Evolutionary conservation across 30 jellyfish, hydroid and myxozoan genomes (phyloP), one percentile per base, ranked within the genome.

Genomic region (Pseudorhiza aurosa): DNA sequence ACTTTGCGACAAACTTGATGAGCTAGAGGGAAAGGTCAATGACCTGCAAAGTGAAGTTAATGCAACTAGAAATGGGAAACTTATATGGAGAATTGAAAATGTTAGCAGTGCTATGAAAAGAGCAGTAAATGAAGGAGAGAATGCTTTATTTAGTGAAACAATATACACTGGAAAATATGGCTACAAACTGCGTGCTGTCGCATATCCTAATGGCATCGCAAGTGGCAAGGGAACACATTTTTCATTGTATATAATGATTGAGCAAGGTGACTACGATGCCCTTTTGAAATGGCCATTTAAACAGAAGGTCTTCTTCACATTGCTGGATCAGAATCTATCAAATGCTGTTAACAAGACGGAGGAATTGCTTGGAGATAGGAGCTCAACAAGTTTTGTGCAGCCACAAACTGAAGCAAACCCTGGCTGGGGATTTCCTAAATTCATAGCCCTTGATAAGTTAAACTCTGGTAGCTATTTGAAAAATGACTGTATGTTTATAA

Each of bases 351-450:
- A 69, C 62, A 70, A 65, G 56, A 69, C 68, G 9, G 97, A 79
- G 62, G 87, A 73, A 33, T 44, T 88, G 45, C 80, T 73, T 30
- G 90, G 95, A 0, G 97, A 88, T 47, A 44, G 95, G 44, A 69
- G 49, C 49, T 88, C 97, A 7, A 40, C 89, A 19, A 79, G 97
- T 57, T 88, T 88, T 42, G 65, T 26, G 8, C 32, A 88, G 21
- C 97, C 97, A 10, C 36, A 51, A 59, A 42, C 29, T 29, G 95
- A 88, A 4, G 44, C 81, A 7, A 88, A 88, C 77, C 97, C 97
- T 21, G 97, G 97, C 18, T 88, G 97, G 97, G 97, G 97, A 8
- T 88, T 88, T 56, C 97, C 97, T 11, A 70, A 79, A 43, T 88
- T 88, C 72, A 63, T 80, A 4, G 9, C 93, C 17, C 94, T 78